These are phyloP conservation scores for Psococerastis gibbosa DNA, from an alignment of 2,888 invertebrate genomes.

Conservation along the genomic window DNA sequence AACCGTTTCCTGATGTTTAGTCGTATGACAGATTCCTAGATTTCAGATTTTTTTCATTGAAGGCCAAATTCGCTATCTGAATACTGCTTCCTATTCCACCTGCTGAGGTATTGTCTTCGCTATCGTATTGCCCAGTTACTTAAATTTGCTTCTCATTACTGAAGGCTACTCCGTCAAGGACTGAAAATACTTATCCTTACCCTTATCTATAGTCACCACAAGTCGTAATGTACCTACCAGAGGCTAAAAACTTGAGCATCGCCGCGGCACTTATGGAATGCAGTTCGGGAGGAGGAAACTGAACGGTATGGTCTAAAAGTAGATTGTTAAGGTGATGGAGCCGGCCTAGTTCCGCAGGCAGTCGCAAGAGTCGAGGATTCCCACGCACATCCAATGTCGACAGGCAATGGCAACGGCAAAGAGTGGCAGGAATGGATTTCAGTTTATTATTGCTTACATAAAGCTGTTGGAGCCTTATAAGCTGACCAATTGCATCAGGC, in stretches of 20 bases:
- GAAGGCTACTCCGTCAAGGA: background rate
- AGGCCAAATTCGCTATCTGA: too few species aligned
- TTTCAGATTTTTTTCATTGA: too few species aligned
- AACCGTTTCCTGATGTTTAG: too few species aligned
- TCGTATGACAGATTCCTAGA: too few species aligned
- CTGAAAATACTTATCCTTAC: too few species aligned
- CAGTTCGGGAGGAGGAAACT: constrained; percentile 44
- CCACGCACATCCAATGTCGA: constrained; percentile 38
- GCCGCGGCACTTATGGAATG: constrained; percentile 36
- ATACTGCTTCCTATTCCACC: too few species aligned
- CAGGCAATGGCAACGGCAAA: constrained; percentile 42
- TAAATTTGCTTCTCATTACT: constrained; percentile 12
- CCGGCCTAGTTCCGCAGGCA: constrained; percentile 46
- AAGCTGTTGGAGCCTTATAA: constrained; percentile 42
- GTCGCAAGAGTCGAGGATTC: constrained; percentile 35
- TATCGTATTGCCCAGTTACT: background rate
- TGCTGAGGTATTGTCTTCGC: too few species aligned
- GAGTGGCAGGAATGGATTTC: constrained; percentile 37
- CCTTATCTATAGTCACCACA: too few species aligned
- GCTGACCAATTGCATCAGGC: constrained; percentile 44
- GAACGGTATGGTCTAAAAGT: constrained; percentile 39
- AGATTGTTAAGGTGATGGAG: constrained; percentile 40
- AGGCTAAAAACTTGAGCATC: constrained; percentile 43
- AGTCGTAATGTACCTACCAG: constrained; percentile 30
- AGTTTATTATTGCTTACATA: constrained; percentile 53